Base-by-base conservation (phyloP, 2,797 vertebrate species). In the Mallotus villosus region DNA sequence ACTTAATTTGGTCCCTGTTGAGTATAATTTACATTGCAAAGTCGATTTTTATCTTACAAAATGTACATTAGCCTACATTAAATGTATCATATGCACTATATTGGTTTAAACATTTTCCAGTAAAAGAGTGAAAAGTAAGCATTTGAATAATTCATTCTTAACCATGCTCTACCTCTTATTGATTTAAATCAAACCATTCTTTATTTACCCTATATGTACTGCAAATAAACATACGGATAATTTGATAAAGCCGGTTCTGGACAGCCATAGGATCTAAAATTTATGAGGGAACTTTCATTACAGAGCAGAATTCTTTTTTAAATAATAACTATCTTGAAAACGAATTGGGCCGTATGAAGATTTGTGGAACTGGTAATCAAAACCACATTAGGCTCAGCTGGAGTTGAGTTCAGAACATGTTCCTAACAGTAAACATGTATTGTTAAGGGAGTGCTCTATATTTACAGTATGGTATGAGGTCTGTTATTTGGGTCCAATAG, bases 281-380 rank as follows among this genome's bases (percentile, higher is more conserved):
- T 24, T 24, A 9, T 1, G 63, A 66, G 41, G 11, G 22, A 49
- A 17, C 11, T 49, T 22, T 66, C 63, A 51, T 66, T 66, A 66
- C 41, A 65, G 37, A n/a, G 61, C 16, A 34, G 14, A n/a, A 64
- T 29, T 29, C n/a, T n/a, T 29, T 4, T 37, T 37, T 37, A 3
- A 65, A 66, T 41, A 21, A 7, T n/a, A n/a, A 41, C 37, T 24
- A 19, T 34, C n/a, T 34, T 4, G 51, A 53, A 53, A 29, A 91
- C 24, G 5, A 19, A 19, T 32, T 34, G 27, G 14, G 59, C 25
- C 24, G 19, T 90, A 91, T n/a, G 22, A 63, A 92, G 94, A 94
- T 93, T 92, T 92, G 92, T 92, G 92, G 92, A 94, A 90, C 93
- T 94, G 94, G 92, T 94, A 94, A 95, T 94, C 94, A 94, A 93